Percentiles rank a stretch among this genome's conserved stretches.
phyloP scores from a whole-genome alignment of 2,113 vertebrate species.

The Acanthochromis polyacanthus region DNA sequence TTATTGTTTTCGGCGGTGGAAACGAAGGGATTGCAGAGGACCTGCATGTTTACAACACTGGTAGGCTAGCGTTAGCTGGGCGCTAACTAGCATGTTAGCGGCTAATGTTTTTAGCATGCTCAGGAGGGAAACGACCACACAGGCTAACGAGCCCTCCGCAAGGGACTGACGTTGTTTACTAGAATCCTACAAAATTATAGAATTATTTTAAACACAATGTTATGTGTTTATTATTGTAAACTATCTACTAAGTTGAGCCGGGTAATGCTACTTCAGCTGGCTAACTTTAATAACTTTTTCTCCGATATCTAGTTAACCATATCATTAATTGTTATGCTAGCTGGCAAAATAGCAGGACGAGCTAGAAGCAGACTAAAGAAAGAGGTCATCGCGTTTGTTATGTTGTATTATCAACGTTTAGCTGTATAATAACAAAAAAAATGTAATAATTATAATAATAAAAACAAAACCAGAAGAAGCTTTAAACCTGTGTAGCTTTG shows the following conservation, averaged over 20 bases:
- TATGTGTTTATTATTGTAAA: background rate
- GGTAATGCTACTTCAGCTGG: background rate
- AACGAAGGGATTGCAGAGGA: constrained; percentile 96
- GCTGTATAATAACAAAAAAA: too few relatives aligned
- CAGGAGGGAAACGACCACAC: background rate
- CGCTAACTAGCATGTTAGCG: constrained; percentile 42
- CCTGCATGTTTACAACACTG: constrained; percentile 97
- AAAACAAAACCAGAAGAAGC: too few relatives aligned
- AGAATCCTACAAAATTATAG: background rate
- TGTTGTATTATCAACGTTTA: too few relatives aligned
- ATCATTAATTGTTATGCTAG: too few relatives aligned
- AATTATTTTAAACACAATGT: background rate
- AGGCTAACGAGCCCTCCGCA: background rate
- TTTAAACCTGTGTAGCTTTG: too few relatives aligned
- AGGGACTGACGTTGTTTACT: background rate
- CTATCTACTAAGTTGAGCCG: background rate
- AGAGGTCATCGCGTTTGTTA: too few relatives aligned
- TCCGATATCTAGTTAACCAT: too few relatives aligned
- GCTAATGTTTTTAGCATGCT: constrained; percentile 76
- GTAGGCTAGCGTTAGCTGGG: constrained; percentile 79
- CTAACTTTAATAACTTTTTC: background rate
- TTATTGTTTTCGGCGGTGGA: constrained; percentile 95
- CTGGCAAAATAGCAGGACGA: too few relatives aligned
- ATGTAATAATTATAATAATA: too few relatives aligned
- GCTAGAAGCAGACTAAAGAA: too few relatives aligned